Base-by-base conservation (phyloP, 1,140 invertebrate species). In the Charaxes varanes region DNA sequence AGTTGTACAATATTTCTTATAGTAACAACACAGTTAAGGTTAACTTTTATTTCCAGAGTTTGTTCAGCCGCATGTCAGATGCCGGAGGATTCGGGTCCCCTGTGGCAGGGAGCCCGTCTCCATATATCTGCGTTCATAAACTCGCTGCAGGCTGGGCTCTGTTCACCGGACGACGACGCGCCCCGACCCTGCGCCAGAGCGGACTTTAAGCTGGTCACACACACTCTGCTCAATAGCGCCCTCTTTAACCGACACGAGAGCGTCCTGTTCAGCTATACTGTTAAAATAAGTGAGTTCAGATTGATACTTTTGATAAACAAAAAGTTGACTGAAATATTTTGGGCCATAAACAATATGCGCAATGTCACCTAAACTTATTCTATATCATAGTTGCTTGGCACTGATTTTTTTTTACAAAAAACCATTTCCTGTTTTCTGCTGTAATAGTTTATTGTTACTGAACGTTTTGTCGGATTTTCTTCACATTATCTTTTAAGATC, bases 11-110 rank as follows among this genome's bases (percentile, higher is more conserved):
- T n/a, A n/a, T n/a, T n/a, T n/a, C n/a, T n/a, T n/a, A n/a, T n/a
- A n/a, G n/a, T n/a, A n/a, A n/a, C n/a, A n/a, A n/a, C n/a, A n/a
- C n/a, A n/a, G n/a, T n/a, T n/a, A n/a, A n/a, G n/a, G n/a, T n/a
- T n/a, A n/a, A n/a, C n/a, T n/a, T 40, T 31, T 21, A 4, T 41
- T 31, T 42, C 1, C 41, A 80, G 76, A 27, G 73, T 78, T 4
- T 77, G 71, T 30, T 61, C 63, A 3, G 76, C 76, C 4, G 72
- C 76, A 0, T 66, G 64, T 28, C 72, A 80, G 28, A 52, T 80
- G 53, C 62, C 62, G 0, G 48, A 58, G 0, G 62, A 73, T n/a
- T 27, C 31, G 0, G 62, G 59, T 0, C 50, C 61, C 0, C 35
- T 78, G 4, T 62, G 53, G 60, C 52, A 62, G 11, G 62, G 53